These are phyloP conservation scores for Drosophila limbata DNA, from an alignment of 2,888 invertebrate genomes.

Conservation along the genomic window DNA sequence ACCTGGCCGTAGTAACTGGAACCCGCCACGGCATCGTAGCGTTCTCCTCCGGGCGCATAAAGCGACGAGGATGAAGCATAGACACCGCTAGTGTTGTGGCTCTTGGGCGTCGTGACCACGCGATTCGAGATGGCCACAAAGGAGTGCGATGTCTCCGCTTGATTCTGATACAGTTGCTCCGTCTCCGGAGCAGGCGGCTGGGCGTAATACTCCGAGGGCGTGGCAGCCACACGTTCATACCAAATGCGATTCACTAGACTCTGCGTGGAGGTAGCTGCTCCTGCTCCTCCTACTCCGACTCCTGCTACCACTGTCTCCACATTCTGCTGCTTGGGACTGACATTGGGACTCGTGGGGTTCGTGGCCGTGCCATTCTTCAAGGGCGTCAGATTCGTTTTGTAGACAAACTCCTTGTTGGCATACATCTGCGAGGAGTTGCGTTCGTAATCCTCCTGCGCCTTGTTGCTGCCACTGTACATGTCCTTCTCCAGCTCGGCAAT, in stretches of 20 bases:
- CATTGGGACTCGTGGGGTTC: slow-evolving; percentile 70
- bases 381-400: slow-evolving; percentile 83
- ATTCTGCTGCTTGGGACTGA: slow-evolving; percentile 81
- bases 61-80: slow-evolving; percentile 77
- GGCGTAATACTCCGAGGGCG: slow-evolving; percentile 78
- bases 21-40: slow-evolving; percentile 84
- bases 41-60: slow-evolving; percentile 77
- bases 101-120: slow-evolving; percentile 77
- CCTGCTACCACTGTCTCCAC: slow-evolving; percentile 52
- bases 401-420: slow-evolving; percentile 81
- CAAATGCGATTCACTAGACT: slow-evolving; percentile 86
- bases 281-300: neutral
- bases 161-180: slow-evolving; percentile 79
- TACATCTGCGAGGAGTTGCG: slow-evolving; percentile 84
- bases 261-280: neutral
- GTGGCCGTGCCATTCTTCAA: slow-evolving; percentile 64
- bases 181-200: slow-evolving; percentile 55
- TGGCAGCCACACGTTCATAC: slow-evolving; percentile 85
- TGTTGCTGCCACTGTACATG: slow-evolving; percentile 84
- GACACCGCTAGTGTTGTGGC: slow-evolving; percentile 12
- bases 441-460: slow-evolving; percentile 83
- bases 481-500: slow-evolving; percentile 89
- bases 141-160: slow-evolving; percentile 78
- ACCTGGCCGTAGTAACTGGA: slow-evolving; percentile 84
- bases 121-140: slow-evolving; percentile 85